Evolutionary conservation across 2,113 vertebrate genomes (phyloP), one percentile per base, ranked within the genome.

Genomic region (Hystrix brachyura): DNA sequence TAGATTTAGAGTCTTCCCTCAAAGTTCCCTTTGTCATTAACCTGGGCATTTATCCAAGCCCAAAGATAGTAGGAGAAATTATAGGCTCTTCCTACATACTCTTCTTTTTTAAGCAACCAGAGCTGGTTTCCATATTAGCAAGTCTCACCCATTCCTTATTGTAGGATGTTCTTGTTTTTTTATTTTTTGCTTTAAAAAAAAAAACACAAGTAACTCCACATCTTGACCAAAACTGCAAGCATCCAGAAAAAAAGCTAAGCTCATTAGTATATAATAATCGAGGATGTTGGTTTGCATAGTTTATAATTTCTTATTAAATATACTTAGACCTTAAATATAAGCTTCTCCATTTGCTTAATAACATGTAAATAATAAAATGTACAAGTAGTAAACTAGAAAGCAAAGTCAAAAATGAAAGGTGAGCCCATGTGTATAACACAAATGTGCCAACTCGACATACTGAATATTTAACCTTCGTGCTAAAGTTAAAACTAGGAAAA

Each of bases 31-130:
- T 98, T 99, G 98, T 98, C 97, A 98, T 98, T 98, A 99, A 98
- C 98, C 98, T 64, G 97, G 98, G 98, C 98, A 98, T 98, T 98
- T 98, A 98, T 99, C 98, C 98, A 99, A 98, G 90, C 92, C 97
- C 98, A 98, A 99, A 99, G 98, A 99, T 98, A 99, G 98, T 96
- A 98, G 94, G 97, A 97, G 98, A 99, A 99, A 99, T 99, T 99
- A 98, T 97, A 98, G 98, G 97, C 97, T 99, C 98, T 98, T 99
- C 98, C 98, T 98, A 99, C 98, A 98, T 98, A 97, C 94, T 95
- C 97, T 98, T 98, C 98, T 98, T 98, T 99, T 98, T 98, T 98
- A 98, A 98, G 98, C 94, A 98, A 92, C 97, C 97, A 95, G 92
- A 98, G 97, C 97, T 98, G 97, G 95, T 95, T 97, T 97, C 96